A percentile compares a stretch with the other conserved stretches of the same genome.
These are phyloP conservation scores for Salvator merianae DNA, from an alignment of 2,113 vertebrate species.

Conservation along the genomic window DNA sequence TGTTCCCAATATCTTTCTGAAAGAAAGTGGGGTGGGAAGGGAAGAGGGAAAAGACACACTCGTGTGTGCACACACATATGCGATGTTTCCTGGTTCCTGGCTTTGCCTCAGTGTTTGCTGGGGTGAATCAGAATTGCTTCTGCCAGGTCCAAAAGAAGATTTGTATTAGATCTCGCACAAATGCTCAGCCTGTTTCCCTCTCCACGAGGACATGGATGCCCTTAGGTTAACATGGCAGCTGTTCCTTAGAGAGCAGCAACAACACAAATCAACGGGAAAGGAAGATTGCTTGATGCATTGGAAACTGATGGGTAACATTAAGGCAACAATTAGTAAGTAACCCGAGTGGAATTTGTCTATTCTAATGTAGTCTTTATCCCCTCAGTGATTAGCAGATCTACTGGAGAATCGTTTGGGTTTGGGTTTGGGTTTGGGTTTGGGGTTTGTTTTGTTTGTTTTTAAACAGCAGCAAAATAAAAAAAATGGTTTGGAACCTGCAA, in stretches of 20 bases:
- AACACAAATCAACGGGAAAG: slow-evolving; percentile 9
- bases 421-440: too few relatives aligned
- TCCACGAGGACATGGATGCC: background rate
- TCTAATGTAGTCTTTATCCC: background rate
- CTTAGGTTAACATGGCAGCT: slow-evolving; percentile 5
- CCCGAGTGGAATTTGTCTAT: background rate
- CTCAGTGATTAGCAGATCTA: background rate
- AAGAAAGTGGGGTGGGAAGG: background rate
- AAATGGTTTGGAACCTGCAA: background rate
- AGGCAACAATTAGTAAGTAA: slow-evolving; percentile 12
- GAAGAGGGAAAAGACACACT: too few relatives aligned
- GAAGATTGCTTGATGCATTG: background rate
- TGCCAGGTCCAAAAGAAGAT: background rate
- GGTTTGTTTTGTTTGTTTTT: too few relatives aligned
- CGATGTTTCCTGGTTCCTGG: background rate
- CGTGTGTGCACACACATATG: too few relatives aligned
- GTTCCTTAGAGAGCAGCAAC: background rate
- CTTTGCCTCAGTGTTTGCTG: background rate
- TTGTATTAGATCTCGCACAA: background rate
- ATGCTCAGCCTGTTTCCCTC: background rate
- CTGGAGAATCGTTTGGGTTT: too few relatives aligned
- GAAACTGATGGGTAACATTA: slow-evolving; percentile 15
- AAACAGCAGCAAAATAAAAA: background rate
- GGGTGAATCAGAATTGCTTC: background rate
- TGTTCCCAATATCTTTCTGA: background rate